Evolutionary conservation across 1,140 invertebrate genomes (phyloP), one percentile per base, ranked within the genome.

Genomic region (Drosophila baimaii): DNA sequence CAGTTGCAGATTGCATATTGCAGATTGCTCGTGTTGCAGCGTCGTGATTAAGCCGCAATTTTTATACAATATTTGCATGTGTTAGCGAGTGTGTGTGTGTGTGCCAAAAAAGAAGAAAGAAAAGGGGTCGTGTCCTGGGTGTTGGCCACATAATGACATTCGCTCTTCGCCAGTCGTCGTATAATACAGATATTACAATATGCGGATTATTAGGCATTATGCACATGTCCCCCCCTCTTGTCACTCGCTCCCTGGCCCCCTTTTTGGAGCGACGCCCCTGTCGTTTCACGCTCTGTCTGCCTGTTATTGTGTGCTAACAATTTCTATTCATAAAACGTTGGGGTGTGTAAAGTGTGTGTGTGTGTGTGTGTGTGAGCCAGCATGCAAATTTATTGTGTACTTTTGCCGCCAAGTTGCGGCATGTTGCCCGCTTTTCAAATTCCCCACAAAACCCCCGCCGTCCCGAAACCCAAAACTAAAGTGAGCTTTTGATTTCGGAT

Each of bases 201-300:
- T 89, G 84, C 84, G 84, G 84, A 88, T 88, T 88, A 88, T 90
- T 90, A 88, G 84, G 84, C 80, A 88, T 88, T 88, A 88, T 89
- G 84, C 84, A 83, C 61, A 49, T 82, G 65, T 76, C 21, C 47
- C n/a, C 41, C 1, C 10, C 5, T 19, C 3, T 15, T n/a, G n/a
- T n/a, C n/a, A n/a, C 35, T 7, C 7, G 5, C 7, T 13, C 13
- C 3, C 39, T 15, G 4, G 29, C 15, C 15, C 35, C 27, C 29
- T 21, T 17, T 17, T 29, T 25, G 8, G 19, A 21, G 51, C 33
- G 27, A 13, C 29, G 44, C 37, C 68, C 17, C 47, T 51, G 51
- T 13, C 51, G 51, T 58, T 47, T 72, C 43, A 70, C 49, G 63
- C 64, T 69, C 39, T 23, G 64, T 51, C 65, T 81, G 64, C 46